These are phyloP conservation scores for Tholera decimalis DNA, from an alignment of 2,888 invertebrate species.

Conservation along the genomic window DNA sequence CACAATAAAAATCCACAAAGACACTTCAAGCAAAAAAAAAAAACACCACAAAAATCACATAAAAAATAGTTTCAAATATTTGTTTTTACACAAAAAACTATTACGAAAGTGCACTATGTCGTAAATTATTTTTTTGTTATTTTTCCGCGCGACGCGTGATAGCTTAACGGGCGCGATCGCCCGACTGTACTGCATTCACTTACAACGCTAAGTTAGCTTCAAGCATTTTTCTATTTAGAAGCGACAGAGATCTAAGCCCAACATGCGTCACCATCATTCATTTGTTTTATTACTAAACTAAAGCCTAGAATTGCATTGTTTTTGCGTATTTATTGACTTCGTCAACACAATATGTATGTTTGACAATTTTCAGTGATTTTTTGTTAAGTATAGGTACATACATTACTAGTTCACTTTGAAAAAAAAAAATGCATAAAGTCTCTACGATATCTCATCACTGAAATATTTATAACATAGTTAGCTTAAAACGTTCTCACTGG, in stretches of 20 bases:
- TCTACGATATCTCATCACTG: too few relatives aligned
- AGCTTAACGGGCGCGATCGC: slow-evolving; percentile 34
- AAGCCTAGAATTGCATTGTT: too few relatives aligned
- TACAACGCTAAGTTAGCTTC: slow-evolving; percentile 2
- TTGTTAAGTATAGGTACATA: too few relatives aligned
- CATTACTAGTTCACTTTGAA: too few relatives aligned
- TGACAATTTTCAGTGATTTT: too few relatives aligned
- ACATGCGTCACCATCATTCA: not conserved
- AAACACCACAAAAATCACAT: slow-evolving; percentile 27
- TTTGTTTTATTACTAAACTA: too few relatives aligned
- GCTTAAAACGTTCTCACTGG: too few relatives aligned
- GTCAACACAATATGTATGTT: too few relatives aligned
- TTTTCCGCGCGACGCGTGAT: slow-evolving; percentile 35
- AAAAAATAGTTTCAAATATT: not conserved
- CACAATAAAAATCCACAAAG: slow-evolving; percentile 52
- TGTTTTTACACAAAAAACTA: slow-evolving; percentile 42
- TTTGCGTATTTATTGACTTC: too few relatives aligned
- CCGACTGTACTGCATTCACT: slow-evolving; percentile 50
- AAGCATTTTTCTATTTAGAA: slow-evolving; percentile 23
- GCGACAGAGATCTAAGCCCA: not conserved
- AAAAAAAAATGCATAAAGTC: too few relatives aligned
- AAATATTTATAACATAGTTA: too few relatives aligned
- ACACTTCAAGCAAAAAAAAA: slow-evolving; percentile 32
- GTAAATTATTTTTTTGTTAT: slow-evolving; percentile 26
- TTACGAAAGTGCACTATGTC: slow-evolving; percentile 52